phyloP scores from a whole-genome alignment of 2,888 invertebrate species.

The Venustoraphidia nigricollis region DNA sequence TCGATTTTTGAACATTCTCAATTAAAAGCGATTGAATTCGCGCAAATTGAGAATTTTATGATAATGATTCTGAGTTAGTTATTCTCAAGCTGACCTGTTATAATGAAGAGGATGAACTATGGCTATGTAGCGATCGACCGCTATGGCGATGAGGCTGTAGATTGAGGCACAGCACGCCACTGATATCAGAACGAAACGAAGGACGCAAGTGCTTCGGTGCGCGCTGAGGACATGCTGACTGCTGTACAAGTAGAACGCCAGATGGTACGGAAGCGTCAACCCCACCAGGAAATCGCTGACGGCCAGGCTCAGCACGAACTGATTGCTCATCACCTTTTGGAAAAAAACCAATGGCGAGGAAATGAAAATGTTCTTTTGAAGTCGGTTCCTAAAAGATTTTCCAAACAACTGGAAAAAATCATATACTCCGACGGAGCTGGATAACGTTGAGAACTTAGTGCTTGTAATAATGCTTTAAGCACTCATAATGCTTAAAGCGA shows the following conservation, averaged over 20 bases:
- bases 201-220: conserved; percentile 46
- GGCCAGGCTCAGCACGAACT: conserved; percentile 64
- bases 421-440: no score
- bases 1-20: no score
- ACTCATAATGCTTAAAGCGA: no score
- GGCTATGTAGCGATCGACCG: conserved; percentile 64
- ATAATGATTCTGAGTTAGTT: no score
- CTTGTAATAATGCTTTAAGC: no score
- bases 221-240: conserved; percentile 32
- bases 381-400: no score
- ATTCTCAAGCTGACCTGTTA: conserved; percentile 27
- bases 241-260: conserved; percentile 52
- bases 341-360: no score
- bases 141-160: conserved; percentile 62
- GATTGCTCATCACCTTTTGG: conserved; percentile 49
- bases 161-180: conserved; percentile 67
- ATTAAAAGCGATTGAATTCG: no score
- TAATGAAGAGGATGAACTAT: conserved; percentile 68
- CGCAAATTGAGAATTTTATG: no score
- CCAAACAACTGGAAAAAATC: no score
- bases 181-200: conserved; percentile 57
- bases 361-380: no score
- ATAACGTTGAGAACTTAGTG: no score
- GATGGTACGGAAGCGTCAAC: conserved; percentile 59
- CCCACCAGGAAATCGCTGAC: conserved; percentile 67